These are phyloP conservation scores for Bruchidius siliquastri DNA, from an alignment of 2,888 invertebrate species.

Conservation along the genomic window DNA sequence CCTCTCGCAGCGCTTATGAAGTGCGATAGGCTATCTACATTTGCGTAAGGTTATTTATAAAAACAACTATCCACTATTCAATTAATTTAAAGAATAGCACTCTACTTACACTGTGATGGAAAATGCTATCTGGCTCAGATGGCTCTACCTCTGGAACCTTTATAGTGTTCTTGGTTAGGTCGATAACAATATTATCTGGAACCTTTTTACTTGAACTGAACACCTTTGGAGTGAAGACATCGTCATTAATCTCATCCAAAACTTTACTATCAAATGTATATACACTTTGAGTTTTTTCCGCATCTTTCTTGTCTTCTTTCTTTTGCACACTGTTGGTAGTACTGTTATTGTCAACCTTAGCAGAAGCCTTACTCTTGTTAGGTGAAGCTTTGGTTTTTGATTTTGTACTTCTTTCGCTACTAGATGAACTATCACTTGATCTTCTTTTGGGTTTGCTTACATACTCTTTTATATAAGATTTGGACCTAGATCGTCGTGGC, in stretches of 20 bases:
- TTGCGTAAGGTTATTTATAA: no score
- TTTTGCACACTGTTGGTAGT: conserved; percentile 5
- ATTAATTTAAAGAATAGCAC: no score
- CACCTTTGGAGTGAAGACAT: conserved; percentile 60
- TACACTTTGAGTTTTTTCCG: conserved; percentile 31
- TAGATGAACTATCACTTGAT: conserved; percentile 26
- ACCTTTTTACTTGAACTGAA: conserved; percentile 57
- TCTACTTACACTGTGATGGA: conserved; percentile 61
- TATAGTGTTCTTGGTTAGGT: conserved; percentile 67
- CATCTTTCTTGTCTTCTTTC: conserved; percentile 8
- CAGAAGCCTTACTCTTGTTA: conserved; percentile 12
- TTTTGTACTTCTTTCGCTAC: conserved; percentile 19
- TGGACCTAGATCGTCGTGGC: conserved; percentile 39
- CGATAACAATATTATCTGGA: conserved; percentile 67
- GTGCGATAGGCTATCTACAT: no score
- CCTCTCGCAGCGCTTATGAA: no score
- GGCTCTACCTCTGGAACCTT: conserved; percentile 58
- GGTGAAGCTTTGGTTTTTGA: conserved; percentile 8
- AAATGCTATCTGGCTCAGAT: conserved; percentile 58
- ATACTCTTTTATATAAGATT: conserved; percentile 42
- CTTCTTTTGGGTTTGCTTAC: conserved; percentile 32
- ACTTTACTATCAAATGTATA: conserved; percentile 53
- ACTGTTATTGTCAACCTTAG: conserved; percentile 8
- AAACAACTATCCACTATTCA: no score
- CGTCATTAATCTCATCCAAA: conserved; percentile 67